phyloP scores from a whole-genome alignment of 2,113 vertebrate species.

The Hymenochirus boettgeri region DNA sequence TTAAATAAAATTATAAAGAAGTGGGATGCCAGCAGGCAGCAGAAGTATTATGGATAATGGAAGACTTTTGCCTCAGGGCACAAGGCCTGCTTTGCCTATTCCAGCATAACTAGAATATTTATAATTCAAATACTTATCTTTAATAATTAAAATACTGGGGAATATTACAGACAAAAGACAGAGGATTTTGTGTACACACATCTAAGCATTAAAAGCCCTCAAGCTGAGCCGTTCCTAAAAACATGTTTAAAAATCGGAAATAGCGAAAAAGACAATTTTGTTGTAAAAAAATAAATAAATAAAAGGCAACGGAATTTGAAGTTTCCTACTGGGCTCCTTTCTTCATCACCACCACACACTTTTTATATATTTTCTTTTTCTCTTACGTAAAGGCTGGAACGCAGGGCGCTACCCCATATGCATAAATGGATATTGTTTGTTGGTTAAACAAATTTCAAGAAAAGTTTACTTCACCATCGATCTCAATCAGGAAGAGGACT shows the following conservation, averaged over 20 bases:
- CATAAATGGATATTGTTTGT: no score
- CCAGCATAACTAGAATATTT: conserved; percentile 99
- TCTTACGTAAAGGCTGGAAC: no score
- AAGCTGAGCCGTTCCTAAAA: conserved; percentile 71
- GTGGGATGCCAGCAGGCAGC: conserved; percentile 93
- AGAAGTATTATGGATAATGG: conserved; percentile 99
- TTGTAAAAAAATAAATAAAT: conserved; percentile 63
- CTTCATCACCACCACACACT: no score
- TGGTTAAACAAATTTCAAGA: no score
- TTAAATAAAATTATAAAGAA: conserved; percentile 90
- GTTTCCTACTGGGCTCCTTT: conserved; percentile 55
- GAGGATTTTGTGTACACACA: conserved; percentile 84
- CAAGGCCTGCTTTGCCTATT: conserved; percentile 99
- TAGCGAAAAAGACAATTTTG: conserved; percentile 64
- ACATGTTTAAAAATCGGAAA: conserved; percentile 69
- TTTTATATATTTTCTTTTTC: no score
- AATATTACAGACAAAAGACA: conserved; percentile 96
- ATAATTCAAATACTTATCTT: conserved; percentile 99
- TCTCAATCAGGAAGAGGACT: not conserved
- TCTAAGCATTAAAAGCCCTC: conserved; percentile 76
- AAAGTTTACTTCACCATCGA: no score
- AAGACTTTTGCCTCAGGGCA: conserved; percentile 97
- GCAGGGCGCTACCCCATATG: no score
- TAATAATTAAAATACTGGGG: conserved; percentile 98
- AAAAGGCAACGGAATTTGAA: conserved; percentile 72